A percentile compares a stretch with the other conserved stretches of the same genome.
Conservation (phyloP, 2,797 vertebrate species). For the Galago senegalensis region DNA sequence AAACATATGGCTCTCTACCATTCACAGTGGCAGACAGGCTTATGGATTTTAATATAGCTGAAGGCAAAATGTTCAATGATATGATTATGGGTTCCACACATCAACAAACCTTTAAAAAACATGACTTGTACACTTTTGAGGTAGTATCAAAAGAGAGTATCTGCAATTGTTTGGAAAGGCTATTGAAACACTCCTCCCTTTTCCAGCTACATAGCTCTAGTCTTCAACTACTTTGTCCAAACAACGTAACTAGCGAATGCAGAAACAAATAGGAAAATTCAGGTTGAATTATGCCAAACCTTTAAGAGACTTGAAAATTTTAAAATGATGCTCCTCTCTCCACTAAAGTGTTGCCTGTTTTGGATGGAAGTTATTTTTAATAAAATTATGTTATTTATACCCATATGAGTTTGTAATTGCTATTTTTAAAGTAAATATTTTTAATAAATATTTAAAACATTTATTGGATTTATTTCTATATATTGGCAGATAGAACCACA, state of each 20-base stretch:
- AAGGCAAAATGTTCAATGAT: not conserved
- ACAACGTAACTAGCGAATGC: rapidly evolving
- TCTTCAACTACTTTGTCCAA: not conserved
- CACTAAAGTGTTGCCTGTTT: not conserved
- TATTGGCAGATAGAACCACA: not conserved
- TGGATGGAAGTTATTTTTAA: not conserved
- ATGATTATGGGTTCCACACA: not conserved
- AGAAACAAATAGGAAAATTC: not conserved
- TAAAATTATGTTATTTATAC: not conserved
- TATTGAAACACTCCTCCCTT: rapidly evolving
- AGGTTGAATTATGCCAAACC: not conserved
- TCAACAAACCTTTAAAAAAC: not conserved
- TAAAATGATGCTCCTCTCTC: not conserved
- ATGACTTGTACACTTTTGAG: not conserved
- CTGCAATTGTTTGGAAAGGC: not conserved
- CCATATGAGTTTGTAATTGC: not conserved
- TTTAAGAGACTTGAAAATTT: not conserved
- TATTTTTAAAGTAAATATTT: not conserved
- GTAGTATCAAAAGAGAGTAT: not conserved
- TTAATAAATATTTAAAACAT: not conserved
- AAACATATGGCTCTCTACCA: not conserved
- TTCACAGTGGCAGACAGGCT: not conserved
- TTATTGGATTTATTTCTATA: not conserved
- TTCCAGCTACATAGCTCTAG: rapidly evolving
- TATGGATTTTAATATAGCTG: not conserved